phyloP scores from a whole-genome alignment of 2,888 invertebrate species.

The Pilophorus perplexus region DNA sequence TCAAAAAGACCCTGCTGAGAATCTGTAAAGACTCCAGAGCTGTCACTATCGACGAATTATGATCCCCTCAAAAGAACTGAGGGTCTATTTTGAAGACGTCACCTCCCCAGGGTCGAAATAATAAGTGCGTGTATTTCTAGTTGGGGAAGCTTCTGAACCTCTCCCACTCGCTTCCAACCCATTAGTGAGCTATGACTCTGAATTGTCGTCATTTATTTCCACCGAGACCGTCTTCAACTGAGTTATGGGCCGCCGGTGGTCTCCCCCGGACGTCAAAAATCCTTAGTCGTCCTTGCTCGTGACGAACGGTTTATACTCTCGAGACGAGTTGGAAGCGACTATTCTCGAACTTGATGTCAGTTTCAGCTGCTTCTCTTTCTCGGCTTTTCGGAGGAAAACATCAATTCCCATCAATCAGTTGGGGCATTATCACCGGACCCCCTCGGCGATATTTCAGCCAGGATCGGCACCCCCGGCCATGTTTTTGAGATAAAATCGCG shows the following conservation, averaged over 20 bases:
- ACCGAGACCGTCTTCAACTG: conserved; percentile 1
- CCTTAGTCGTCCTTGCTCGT: neutral
- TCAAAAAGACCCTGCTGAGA: too few species aligned
- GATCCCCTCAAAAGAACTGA: too few species aligned
- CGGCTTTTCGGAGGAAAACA: conserved; percentile 18
- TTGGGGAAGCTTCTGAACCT: conserved; percentile 1
- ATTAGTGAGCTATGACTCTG: conserved; percentile 36
- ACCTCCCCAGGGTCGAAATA: neutral
- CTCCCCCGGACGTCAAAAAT: conserved; percentile 11
- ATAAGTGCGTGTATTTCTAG: conserved; percentile 27
- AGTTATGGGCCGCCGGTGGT: conserved; percentile 26
- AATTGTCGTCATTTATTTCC: conserved; percentile 36
- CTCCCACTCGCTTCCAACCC: conserved; percentile 12
- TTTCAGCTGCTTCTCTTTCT: conserved; percentile 8
- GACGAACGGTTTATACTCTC: conserved; percentile 22
- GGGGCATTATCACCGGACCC: neutral
- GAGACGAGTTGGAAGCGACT: neutral
- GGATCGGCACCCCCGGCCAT: neutral
- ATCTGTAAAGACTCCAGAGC: too few species aligned
- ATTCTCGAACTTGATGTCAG: conserved; percentile 20
- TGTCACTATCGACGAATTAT: too few species aligned
- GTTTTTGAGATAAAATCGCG: too few species aligned
- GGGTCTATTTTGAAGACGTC: neutral
- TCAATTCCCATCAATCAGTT: conserved; percentile 25
- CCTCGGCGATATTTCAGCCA: neutral